Conservation (phyloP, 2,888 invertebrate genomes). For the Apodemia hepburni region DNA sequence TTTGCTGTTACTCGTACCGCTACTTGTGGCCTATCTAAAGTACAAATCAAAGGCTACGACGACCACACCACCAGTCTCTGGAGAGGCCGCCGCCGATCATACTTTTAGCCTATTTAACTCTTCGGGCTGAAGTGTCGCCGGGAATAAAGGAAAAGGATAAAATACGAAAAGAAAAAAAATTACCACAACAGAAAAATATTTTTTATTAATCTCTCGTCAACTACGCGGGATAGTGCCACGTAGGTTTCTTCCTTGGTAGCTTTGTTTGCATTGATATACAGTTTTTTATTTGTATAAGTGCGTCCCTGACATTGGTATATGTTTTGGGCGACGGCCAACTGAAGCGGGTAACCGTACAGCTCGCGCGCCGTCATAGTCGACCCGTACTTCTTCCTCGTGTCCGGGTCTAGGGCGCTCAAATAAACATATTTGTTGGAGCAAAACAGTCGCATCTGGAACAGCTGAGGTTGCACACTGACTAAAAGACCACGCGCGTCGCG, state of each 20-base stretch:
- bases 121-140: constrained; percentile 1
- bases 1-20: constrained; percentile 3
- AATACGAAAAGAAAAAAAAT: neutral
- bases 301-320: constrained; percentile 5
- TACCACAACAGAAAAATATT: constrained; percentile 2
- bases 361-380: neutral
- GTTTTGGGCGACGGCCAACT: neutral
- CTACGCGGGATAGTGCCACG: constrained; percentile 3
- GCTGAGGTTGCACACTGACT: constrained; percentile 1
- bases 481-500: neutral
- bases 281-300: constrained; percentile 7
- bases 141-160: neutral
- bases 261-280: neutral
- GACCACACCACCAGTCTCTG: neutral
- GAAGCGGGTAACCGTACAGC: constrained; percentile 5
- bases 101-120: constrained; percentile 12
- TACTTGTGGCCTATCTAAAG: neutral
- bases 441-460: constrained; percentile 8
- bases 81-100: constrained; percentile 1
- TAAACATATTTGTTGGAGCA: constrained; percentile 4
- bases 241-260: constrained; percentile 11
- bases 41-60: neutral
- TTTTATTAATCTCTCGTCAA: neutral
- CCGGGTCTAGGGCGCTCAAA: constrained; percentile 2
- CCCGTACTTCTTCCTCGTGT: constrained; percentile 8